Evolutionary conservation across 2,888 invertebrate species (phyloP), one percentile per base, ranked within the genome.

Genomic region (Melitaea athalia): DNA sequence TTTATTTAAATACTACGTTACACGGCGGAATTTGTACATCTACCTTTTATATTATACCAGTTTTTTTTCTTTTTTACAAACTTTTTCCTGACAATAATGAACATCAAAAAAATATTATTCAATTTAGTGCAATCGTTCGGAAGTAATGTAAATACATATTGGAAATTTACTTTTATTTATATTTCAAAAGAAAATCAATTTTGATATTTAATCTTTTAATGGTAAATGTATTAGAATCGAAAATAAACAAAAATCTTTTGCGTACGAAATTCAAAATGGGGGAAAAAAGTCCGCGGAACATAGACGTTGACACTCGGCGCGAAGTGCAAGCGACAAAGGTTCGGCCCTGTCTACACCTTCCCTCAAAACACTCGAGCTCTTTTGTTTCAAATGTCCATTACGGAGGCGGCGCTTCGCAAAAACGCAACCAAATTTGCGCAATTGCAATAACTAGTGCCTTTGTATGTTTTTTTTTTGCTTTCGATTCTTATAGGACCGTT

Each of bases 321-420:
- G 67, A 61, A 72, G 62, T 65, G 70, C 72, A 69, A 67, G 74
- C 80, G 78, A 86, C 87, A 85, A 86, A 85, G 84, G 82, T 80
- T 76, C 67, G 86, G 52, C 88, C 79, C 81, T 87, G 85, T 87
- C 87, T 85, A 78, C 79, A 76, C 81, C 76, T 75, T 77, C 80
- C 77, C 80, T 77, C 78, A 79, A 81, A 66, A 80, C 75, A 70
- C 75, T 77, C 79, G 72, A 79, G 79, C 80, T 80, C 82, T 85
- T 81, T 81, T 77, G 78, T 78, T 78, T 77, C 79, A 79, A 82
- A 84, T 82, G 81, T 84, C 81, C 81, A 83, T 83, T 82, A 82
- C 74, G 70, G 73, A 42, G 57, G 42, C 78, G 79, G 82, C 78
- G 81, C n/a, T 55, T 55, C 83, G 75, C 78, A 78, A 74, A 83